Evolutionary conservation across 2,888 invertebrate genomes (phyloP).

Genomic region (Epinotia ramella): DNA sequence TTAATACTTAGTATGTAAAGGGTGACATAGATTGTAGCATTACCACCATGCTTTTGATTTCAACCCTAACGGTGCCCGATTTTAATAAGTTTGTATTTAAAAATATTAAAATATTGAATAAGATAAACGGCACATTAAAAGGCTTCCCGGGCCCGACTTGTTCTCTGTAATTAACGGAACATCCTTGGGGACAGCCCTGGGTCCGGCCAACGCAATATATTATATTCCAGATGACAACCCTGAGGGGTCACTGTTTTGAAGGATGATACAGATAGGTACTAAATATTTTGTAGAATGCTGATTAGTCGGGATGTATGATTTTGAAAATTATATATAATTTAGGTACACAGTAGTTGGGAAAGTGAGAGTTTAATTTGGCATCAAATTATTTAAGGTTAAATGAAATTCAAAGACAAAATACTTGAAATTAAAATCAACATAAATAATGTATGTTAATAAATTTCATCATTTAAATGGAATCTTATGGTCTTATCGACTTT

Average conservation of each 20-base stretch:
- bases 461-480: too few species aligned
- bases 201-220: constrained; percentile 80
- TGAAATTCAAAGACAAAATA: too few species aligned
- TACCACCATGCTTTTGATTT: background rate
- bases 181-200: constrained; percentile 80
- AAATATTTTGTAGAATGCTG: constrained; percentile 55
- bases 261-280: constrained; percentile 73
- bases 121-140: constrained; percentile 73
- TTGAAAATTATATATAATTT: background rate
- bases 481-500: too few species aligned
- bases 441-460: too few species aligned
- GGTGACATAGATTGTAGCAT: too few species aligned
- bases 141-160: constrained; percentile 80
- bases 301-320: constrained; percentile 2
- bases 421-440: too few species aligned
- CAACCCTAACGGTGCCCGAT: background rate
- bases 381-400: too few species aligned
- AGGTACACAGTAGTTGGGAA: background rate
- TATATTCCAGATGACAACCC: constrained; percentile 81
- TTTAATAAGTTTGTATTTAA: constrained; percentile 38
- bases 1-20: too few species aligned
- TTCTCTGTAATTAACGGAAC: constrained; percentile 87
- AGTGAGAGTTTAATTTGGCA: too few species aligned
- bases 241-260: constrained; percentile 72
- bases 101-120: constrained; percentile 52